These are phyloP conservation scores for Drosophila sp. DNA, from an alignment of 1,140 invertebrate species.

Conservation along the genomic window DNA sequence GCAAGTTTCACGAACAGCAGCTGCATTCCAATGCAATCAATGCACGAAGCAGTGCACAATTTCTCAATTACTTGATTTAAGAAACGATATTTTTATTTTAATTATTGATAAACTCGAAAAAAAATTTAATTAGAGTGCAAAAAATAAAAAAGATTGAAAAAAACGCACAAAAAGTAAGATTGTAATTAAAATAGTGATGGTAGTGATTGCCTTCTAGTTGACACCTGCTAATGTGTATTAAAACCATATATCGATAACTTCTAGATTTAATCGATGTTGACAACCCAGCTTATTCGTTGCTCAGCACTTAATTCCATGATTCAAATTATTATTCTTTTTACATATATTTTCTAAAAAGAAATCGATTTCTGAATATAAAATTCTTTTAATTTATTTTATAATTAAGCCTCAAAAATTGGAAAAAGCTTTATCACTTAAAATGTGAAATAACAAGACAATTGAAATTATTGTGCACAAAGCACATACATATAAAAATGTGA, in stretches of 20 bases:
- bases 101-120: background rate
- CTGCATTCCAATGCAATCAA: constrained; percentile 45
- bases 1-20: background rate
- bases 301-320: background rate
- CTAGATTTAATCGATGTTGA: no score
- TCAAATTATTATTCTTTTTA: background rate
- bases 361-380: constrained; percentile 10
- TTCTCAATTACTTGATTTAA: background rate
- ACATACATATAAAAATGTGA: constrained; percentile 34
- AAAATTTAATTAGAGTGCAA: background rate
- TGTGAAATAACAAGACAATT: constrained; percentile 37
- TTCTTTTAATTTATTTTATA: constrained; percentile 33
- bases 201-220: constrained; percentile 13
- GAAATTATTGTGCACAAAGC: constrained; percentile 21
- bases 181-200: constrained; percentile 22
- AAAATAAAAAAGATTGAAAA: constrained; percentile 12
- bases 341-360: background rate
- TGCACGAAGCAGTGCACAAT: background rate
- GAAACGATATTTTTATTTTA: no score
- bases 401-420: constrained; percentile 27
- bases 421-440: constrained; percentile 39
- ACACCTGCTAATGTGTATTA: constrained; percentile 22
- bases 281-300: background rate
- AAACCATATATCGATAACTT: background rate
- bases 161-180: background rate